Conservation (phyloP, 2,888 invertebrate species). For the Agrotis puta region DNA sequence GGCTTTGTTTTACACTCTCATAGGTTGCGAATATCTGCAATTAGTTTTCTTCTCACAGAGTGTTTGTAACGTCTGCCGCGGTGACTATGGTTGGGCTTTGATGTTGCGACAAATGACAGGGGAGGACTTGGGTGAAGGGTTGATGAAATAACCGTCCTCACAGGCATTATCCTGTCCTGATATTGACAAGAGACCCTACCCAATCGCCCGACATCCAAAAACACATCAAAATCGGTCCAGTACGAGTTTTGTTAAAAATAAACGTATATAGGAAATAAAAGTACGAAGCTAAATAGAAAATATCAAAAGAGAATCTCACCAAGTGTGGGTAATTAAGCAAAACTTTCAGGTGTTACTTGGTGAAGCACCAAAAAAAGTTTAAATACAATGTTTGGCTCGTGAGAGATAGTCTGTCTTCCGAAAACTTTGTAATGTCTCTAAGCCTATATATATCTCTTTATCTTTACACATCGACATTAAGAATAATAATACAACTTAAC, state of each 20-base stretch:
- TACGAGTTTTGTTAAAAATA: too few species aligned
- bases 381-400: neutral
- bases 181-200: too few species aligned
- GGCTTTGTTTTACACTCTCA: slow-evolving; percentile 80
- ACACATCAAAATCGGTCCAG: too few species aligned
- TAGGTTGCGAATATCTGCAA: slow-evolving; percentile 78
- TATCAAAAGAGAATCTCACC: neutral
- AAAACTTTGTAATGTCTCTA: slow-evolving; percentile 14
- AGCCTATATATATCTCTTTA: too few species aligned
- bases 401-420: slow-evolving; percentile 9
- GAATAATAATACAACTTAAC: slow-evolving; percentile 18
- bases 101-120: slow-evolving; percentile 48
- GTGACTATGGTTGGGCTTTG: slow-evolving; percentile 40
- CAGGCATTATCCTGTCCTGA: too few species aligned
- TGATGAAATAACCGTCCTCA: neutral
- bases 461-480: slow-evolving; percentile 23
- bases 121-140: slow-evolving; percentile 21
- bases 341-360: neutral
- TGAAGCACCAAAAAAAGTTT: neutral
- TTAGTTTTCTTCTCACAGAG: slow-evolving; percentile 73
- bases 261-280: neutral
- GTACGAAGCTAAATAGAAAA: neutral
- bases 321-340: neutral
- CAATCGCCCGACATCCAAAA: too few species aligned
- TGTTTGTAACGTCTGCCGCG: slow-evolving; percentile 67